These are phyloP conservation scores for Dioctria linearis DNA, from an alignment of 2,888 invertebrate species.

Conservation along the genomic window DNA sequence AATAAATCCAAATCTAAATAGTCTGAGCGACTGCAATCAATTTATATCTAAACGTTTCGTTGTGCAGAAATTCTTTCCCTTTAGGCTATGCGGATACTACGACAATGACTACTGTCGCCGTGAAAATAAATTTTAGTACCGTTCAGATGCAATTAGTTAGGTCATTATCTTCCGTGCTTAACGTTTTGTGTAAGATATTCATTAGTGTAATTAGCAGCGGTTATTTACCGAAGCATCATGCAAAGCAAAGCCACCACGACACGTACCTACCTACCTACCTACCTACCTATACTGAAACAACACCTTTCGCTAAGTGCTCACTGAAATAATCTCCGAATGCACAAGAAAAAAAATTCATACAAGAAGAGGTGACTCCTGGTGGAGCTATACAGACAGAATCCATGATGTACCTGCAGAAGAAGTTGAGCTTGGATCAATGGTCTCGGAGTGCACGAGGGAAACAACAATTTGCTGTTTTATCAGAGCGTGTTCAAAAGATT, in stretches of 20 bases:
- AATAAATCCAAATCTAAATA: too few species aligned
- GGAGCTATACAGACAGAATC: background rate
- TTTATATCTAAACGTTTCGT: background rate
- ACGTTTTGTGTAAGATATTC: constrained; percentile 59
- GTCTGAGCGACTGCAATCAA: background rate
- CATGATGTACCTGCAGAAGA: too few species aligned
- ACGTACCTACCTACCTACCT: too few species aligned
- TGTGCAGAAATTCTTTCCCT: too few species aligned
- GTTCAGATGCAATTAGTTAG: constrained; percentile 57
- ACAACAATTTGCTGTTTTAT: constrained; percentile 60
- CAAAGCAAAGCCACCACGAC: constrained; percentile 27
- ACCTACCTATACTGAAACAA: constrained; percentile 11
- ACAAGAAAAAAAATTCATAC: background rate
- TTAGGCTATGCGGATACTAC: too few species aligned
- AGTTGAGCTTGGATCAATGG: constrained; percentile 8
- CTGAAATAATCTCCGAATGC: background rate
- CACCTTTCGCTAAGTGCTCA: constrained; percentile 10
- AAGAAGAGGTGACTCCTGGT: background rate
- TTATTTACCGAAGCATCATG: constrained; percentile 58
- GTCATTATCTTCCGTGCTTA: constrained; percentile 58
- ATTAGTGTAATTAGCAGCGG: constrained; percentile 59
- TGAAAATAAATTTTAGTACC: constrained; percentile 25
- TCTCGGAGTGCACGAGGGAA: constrained; percentile 59
- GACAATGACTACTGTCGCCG: background rate
- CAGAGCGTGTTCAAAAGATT: constrained; percentile 62